phyloP scores from a whole-genome alignment of 2,888 invertebrate genomes.

The Yponomeuta malinellus region DNA sequence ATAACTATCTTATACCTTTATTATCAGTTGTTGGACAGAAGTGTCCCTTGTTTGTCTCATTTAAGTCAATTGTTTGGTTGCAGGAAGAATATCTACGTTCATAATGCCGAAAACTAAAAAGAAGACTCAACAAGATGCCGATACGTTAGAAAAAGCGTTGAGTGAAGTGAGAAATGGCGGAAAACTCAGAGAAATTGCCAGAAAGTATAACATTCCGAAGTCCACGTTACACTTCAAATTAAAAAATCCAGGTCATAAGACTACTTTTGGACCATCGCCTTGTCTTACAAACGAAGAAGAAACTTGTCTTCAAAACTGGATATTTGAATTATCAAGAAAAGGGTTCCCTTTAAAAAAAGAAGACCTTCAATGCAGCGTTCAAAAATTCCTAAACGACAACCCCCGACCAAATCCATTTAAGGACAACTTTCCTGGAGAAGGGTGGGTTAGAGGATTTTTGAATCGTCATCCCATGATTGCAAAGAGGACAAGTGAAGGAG shows the following conservation, averaged over 20 bases:
- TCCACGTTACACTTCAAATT: no score
- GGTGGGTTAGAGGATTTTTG: conserved; percentile 27
- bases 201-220: no score
- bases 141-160: no score
- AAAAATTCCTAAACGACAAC: conserved; percentile 21
- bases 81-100: neutral
- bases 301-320: conserved; percentile 3
- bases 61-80: neutral
- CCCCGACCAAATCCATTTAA: conserved; percentile 20
- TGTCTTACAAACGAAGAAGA: neutral
- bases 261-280: no score
- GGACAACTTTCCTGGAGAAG: conserved; percentile 23
- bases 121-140: no score
- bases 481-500: conserved; percentile 27
- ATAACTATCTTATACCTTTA: neutral
- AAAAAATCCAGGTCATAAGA: no score
- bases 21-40: neutral
- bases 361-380: conserved; percentile 21
- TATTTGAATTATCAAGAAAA: conserved; percentile 15
- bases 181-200: no score
- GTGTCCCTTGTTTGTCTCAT: neutral
- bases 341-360: conserved; percentile 22
- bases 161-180: no score
- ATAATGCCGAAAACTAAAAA: no score
- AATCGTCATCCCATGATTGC: conserved; percentile 29